phyloP scores from a whole-genome alignment of 2,113 vertebrate genomes.

The Cephalophus harveyi region DNA sequence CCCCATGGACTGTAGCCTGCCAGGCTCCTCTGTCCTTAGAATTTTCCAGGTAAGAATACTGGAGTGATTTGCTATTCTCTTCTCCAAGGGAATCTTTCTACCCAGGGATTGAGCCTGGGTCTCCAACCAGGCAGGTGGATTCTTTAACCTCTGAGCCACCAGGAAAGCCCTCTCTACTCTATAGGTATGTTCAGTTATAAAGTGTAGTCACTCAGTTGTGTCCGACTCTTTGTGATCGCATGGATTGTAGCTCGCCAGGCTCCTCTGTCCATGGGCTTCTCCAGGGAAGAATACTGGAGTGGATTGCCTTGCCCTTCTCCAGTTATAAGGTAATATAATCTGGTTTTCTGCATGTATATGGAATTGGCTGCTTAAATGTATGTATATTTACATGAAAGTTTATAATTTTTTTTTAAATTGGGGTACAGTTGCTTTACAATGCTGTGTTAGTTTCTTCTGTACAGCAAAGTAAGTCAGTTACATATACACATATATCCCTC shows the following conservation, averaged over 20 bases:
- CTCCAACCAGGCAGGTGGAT: neutral
- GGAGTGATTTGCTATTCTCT: neutral
- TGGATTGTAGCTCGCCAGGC: neutral
- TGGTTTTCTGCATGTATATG: neutral
- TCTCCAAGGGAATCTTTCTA: neutral
- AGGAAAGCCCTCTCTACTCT: neutral
- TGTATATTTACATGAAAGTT: neutral
- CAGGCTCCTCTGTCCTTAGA: neutral
- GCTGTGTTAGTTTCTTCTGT: neutral
- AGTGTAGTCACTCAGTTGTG: neutral
- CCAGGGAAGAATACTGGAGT: neutral
- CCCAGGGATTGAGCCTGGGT: neutral
- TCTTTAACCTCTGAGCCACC: neutral
- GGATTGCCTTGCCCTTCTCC: neutral
- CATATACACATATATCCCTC: neutral
- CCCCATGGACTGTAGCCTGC: neutral
- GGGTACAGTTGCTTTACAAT: neutral
- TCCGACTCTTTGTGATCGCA: neutral
- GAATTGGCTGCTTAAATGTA: neutral
- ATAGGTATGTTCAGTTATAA: neutral
- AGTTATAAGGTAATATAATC: neutral
- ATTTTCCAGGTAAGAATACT: neutral
- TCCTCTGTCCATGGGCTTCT: neutral
- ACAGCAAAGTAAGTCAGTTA: neutral
- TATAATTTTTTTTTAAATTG: neutral